Conservation (phyloP, 2,888 invertebrate species). For the Conistra vaccinii region DNA sequence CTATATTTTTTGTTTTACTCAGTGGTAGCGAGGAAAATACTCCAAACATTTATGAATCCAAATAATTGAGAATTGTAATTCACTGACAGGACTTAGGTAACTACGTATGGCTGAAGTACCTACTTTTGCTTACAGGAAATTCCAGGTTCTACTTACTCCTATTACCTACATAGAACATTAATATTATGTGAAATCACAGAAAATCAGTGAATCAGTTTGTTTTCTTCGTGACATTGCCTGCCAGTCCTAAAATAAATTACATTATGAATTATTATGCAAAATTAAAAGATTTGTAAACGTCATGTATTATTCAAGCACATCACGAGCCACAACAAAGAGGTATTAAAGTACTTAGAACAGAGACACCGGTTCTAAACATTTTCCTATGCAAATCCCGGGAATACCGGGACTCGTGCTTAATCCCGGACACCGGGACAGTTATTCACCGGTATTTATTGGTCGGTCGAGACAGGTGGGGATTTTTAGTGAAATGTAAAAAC, state of each 20-base stretch:
- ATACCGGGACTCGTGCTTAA: slow-evolving; percentile 46
- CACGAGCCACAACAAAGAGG: slow-evolving; percentile 19
- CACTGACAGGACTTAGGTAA: background rate
- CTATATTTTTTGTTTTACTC: background rate
- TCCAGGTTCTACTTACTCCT: too few species aligned
- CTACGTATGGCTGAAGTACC: background rate
- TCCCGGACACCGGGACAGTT: slow-evolving; percentile 54
- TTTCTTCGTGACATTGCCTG: background rate
- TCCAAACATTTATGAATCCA: background rate
- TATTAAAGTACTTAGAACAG: slow-evolving; percentile 25
- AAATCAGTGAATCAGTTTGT: background rate
- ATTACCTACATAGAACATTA: background rate
- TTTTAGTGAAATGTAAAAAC: slow-evolving; percentile 54
- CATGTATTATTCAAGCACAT: slow-evolving; percentile 31
- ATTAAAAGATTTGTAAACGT: slow-evolving; percentile 1
- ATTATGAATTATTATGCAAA: background rate
- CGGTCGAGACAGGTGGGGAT: slow-evolving; percentile 55
- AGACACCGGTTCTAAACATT: slow-evolving; percentile 44
- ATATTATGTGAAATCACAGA: background rate
- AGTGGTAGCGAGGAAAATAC: background rate
- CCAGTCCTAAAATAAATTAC: background rate
- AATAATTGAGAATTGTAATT: background rate
- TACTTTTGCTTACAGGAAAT: background rate
- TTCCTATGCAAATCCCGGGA: slow-evolving; percentile 50
- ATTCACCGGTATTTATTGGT: slow-evolving; percentile 56